Percentiles rank a stretch among this genome's conserved stretches.
Conservation (phyloP, 2,888 invertebrate genomes). For the Epicampocera succincta region DNA sequence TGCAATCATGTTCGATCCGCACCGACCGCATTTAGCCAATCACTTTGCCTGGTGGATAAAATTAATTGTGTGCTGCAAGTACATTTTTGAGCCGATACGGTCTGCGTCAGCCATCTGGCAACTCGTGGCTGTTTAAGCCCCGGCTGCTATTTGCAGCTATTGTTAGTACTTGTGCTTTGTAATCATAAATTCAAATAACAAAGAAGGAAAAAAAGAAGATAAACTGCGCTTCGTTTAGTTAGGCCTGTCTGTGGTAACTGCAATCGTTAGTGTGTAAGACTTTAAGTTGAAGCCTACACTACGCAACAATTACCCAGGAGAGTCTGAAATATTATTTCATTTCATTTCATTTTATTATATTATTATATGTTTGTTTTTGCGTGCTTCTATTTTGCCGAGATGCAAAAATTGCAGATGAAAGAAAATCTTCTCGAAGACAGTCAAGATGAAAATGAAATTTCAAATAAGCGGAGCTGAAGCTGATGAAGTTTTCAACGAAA, state of each 20-base stretch:
- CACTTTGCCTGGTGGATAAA: no score
- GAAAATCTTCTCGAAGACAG: conserved; percentile 42
- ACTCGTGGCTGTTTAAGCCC: background rate
- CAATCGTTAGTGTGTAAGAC: conserved; percentile 20
- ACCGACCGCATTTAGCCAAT: no score
- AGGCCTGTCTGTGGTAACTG: conserved; percentile 41
- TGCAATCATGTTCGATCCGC: no score
- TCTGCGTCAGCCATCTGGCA: conserved; percentile 5
- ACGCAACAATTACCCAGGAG: conserved; percentile 56
- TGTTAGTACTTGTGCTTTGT: conserved; percentile 26
- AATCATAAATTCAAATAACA: conserved; percentile 25
- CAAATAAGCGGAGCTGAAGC: conserved; percentile 20
- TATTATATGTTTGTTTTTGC: conserved; percentile 27
- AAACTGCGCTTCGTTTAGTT: conserved; percentile 32
- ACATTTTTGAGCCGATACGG: no score
- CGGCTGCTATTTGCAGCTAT: conserved; percentile 6
- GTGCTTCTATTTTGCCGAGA: conserved; percentile 27
- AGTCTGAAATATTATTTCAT: conserved; percentile 55
- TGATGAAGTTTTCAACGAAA: conserved; percentile 35
- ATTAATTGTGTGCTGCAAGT: no score
- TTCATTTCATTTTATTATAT: no score
- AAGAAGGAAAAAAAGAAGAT: background rate
- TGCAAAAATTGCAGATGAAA: conserved; percentile 49
- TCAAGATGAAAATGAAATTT: conserved; percentile 48
- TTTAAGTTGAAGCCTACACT: conserved; percentile 44